Evolutionary conservation across 1,140 invertebrate species (phyloP).

Genomic region (Drosophila mojavensis): DNA sequence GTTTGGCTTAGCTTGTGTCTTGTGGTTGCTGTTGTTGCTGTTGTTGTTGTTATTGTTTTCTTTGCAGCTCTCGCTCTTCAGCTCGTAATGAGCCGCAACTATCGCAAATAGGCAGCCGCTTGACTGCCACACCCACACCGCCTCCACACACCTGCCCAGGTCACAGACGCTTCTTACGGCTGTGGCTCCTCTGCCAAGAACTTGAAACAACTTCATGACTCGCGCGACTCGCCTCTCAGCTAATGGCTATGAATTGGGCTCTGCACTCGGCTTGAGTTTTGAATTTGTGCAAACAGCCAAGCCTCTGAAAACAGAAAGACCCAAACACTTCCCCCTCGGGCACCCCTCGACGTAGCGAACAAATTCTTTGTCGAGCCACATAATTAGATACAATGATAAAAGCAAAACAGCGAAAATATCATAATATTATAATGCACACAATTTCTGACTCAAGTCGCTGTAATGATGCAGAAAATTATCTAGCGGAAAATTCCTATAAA

Average conservation of each 20-base stretch:
- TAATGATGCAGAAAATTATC: slow-evolving; percentile 66
- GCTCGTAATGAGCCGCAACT: slow-evolving; percentile 67
- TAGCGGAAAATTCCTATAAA: slow-evolving; percentile 32
- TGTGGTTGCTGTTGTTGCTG: neutral
- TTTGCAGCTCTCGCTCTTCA: slow-evolving; percentile 28
- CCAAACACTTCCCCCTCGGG: neutral
- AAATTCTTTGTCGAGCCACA: slow-evolving; percentile 52
- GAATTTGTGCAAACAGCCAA: slow-evolving; percentile 46
- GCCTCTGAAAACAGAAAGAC: slow-evolving; percentile 32
- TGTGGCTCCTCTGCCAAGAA: slow-evolving; percentile 15
- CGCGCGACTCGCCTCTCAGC: slow-evolving; percentile 8
- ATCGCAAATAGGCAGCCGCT: slow-evolving; percentile 64
- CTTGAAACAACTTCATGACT: slow-evolving; percentile 15
- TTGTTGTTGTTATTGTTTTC: slow-evolving; percentile 16
- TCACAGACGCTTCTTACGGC: neutral
- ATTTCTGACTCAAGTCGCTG: slow-evolving; percentile 38
- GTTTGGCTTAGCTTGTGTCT: slow-evolving; percentile 20
- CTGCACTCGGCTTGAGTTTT: slow-evolving; percentile 39
- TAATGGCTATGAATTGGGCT: slow-evolving; percentile 37
- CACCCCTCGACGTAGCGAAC: neutral
- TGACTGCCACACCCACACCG: slow-evolving; percentile 53
- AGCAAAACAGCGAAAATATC: slow-evolving; percentile 35
- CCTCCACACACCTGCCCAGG: slow-evolving; percentile 37
- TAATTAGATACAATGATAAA: slow-evolving; percentile 74
- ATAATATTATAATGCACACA: slow-evolving; percentile 68